A percentile compares a stretch with the other conserved stretches of the same genome.
Conservation (phyloP, 2,888 invertebrate genomes). For the Lasioglossum malachurum region DNA sequence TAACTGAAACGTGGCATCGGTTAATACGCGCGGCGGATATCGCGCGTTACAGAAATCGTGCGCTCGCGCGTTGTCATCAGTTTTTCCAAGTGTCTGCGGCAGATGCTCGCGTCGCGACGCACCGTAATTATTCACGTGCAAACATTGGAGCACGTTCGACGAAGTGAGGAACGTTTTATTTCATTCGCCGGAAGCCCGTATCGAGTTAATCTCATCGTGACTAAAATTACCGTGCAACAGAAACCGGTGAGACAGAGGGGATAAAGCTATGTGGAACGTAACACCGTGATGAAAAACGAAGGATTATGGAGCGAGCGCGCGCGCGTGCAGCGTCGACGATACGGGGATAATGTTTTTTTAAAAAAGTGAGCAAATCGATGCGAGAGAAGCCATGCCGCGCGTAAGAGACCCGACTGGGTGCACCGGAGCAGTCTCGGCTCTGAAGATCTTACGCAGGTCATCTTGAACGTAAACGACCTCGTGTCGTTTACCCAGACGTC, state of each 20-base stretch:
- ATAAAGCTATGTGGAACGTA: constrained; percentile 25
- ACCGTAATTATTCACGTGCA: constrained; percentile 58
- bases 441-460: not conserved
- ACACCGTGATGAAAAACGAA: not conserved
- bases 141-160: constrained; percentile 38
- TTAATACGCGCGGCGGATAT: constrained; percentile 30
- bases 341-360: not conserved
- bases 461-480: not conserved
- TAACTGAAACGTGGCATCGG: constrained; percentile 24
- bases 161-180: constrained; percentile 49
- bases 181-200: constrained; percentile 32
- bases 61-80: constrained; percentile 21
- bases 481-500: not conserved
- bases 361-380: not conserved
- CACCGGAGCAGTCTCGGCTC: not conserved
- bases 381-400: not conserved
- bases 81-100: constrained; percentile 51
- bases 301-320: not conserved
- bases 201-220: constrained; percentile 62
- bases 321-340: not conserved
- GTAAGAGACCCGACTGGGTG: not conserved
- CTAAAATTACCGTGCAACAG: constrained; percentile 39
- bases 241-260: constrained; percentile 1
- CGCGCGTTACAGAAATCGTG: constrained; percentile 4
- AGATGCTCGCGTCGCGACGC: constrained; percentile 40